phyloP scores from a whole-genome alignment of 2,113 vertebrate genomes.

The Lepidothrix coronata region DNA sequence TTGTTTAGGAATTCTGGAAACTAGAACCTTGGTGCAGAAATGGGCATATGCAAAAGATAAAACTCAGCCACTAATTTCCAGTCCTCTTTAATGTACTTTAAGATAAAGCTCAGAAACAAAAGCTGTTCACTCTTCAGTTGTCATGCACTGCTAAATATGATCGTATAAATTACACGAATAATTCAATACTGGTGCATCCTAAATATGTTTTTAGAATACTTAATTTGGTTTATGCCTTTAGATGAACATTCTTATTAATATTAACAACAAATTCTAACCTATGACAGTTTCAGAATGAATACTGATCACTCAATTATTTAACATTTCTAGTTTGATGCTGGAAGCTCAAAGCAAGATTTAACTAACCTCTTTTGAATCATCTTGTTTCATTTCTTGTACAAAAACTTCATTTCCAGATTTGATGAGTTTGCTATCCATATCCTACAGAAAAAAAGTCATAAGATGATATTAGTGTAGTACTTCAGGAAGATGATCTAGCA shows the following conservation, averaged over 20 bases:
- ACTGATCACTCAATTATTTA: neutral
- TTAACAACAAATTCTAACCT: neutral
- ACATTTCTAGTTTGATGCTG: neutral
- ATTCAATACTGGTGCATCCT: neutral
- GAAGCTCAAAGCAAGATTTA: neutral
- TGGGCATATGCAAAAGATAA: neutral
- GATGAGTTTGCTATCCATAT: slow-evolving; percentile 39
- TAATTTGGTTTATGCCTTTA: neutral
- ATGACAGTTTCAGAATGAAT: neutral
- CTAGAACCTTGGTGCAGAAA: neutral
- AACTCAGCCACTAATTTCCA: neutral
- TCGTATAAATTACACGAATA: neutral
- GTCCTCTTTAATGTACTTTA: neutral
- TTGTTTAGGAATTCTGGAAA: neutral
- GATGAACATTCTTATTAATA: neutral
- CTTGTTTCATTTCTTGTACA: slow-evolving; percentile 74
- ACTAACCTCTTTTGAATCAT: slow-evolving; percentile 81
- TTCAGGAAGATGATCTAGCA: neutral
- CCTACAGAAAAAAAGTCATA: slow-evolving; percentile 54
- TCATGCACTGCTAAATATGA: neutral
- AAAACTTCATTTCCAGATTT: slow-evolving; percentile 55
- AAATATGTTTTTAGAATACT: neutral
- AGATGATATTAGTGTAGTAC: neutral
- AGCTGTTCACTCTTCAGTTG: neutral
- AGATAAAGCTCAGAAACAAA: neutral